phyloP scores from a whole-genome alignment of 2,797 vertebrate species.

The Potorous gilbertii region DNA sequence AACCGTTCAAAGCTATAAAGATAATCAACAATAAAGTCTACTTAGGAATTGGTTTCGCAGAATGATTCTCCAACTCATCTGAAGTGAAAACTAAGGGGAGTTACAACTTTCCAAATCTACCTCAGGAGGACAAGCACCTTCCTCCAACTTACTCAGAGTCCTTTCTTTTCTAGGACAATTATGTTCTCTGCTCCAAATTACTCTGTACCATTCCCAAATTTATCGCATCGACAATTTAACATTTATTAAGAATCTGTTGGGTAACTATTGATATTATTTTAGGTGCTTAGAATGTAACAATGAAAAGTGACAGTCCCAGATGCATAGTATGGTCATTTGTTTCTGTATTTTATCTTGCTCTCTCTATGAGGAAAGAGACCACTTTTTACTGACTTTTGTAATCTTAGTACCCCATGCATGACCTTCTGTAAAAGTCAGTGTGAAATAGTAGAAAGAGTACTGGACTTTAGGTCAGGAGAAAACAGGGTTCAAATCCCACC shows the following conservation, averaged over 20 bases:
- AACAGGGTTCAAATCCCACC: too few species aligned
- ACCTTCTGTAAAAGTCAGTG: neutral
- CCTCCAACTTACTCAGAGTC: neutral
- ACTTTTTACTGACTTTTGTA: neutral
- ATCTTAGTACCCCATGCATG: neutral
- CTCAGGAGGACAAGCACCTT: neutral
- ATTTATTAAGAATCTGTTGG: neutral
- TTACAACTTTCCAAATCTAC: neutral
- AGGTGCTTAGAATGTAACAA: neutral
- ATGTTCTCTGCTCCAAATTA: neutral
- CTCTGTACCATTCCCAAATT: neutral
- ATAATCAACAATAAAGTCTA: neutral
- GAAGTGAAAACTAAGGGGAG: neutral
- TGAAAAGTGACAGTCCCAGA: neutral
- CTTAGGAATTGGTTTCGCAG: neutral
- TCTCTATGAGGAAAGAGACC: neutral
- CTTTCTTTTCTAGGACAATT: neutral
- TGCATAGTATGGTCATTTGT: neutral
- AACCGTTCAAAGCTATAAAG: neutral
- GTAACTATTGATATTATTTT: neutral
- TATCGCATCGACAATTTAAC: neutral
- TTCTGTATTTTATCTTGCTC: neutral
- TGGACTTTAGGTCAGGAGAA: neutral
- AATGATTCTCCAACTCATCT: neutral
- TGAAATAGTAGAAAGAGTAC: neutral